Percentiles rank a stretch among this genome's conserved stretches.
These are phyloP conservation scores for Lochmaea capreae DNA, from an alignment of 2,888 invertebrate species.

Conservation along the genomic window DNA sequence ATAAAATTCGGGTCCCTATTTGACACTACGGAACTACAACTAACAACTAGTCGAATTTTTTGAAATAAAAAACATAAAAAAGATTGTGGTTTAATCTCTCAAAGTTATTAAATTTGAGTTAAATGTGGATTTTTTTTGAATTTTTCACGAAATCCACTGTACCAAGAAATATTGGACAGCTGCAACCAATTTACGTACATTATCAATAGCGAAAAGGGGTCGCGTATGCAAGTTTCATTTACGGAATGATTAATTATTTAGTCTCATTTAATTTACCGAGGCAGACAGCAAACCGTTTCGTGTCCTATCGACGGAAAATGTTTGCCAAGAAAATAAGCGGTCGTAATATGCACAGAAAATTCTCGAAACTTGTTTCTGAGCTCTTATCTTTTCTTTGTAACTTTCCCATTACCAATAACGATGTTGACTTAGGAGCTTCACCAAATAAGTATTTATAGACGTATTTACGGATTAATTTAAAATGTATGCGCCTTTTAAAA, in stretches of 20 bases:
- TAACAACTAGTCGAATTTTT: too few relatives aligned
- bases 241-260: slow-evolving; percentile 45
- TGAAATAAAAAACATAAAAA: too few relatives aligned
- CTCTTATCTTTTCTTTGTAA: slow-evolving; percentile 36
- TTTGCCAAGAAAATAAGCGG: slow-evolving; percentile 37
- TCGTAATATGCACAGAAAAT: slow-evolving; percentile 32
- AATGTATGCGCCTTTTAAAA: slow-evolving; percentile 22
- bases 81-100: too few relatives aligned
- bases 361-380: slow-evolving; percentile 33
- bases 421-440: slow-evolving; percentile 36
- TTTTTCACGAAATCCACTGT: too few relatives aligned
- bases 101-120: too few relatives aligned
- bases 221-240: slow-evolving; percentile 43
- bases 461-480: slow-evolving; percentile 34
- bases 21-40: too few relatives aligned
- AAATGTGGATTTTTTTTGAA: too few relatives aligned
- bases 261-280: slow-evolving; percentile 43
- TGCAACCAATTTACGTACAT: too few relatives aligned
- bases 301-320: slow-evolving; percentile 36
- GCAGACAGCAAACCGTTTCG: slow-evolving; percentile 40
- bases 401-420: slow-evolving; percentile 36
- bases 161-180: too few relatives aligned
- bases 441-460: slow-evolving; percentile 36
- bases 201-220: slow-evolving; percentile 27
- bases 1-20: too few relatives aligned